Evolutionary conservation across 2,888 invertebrate genomes (phyloP).

Genomic region (Mantis religiosa): DNA sequence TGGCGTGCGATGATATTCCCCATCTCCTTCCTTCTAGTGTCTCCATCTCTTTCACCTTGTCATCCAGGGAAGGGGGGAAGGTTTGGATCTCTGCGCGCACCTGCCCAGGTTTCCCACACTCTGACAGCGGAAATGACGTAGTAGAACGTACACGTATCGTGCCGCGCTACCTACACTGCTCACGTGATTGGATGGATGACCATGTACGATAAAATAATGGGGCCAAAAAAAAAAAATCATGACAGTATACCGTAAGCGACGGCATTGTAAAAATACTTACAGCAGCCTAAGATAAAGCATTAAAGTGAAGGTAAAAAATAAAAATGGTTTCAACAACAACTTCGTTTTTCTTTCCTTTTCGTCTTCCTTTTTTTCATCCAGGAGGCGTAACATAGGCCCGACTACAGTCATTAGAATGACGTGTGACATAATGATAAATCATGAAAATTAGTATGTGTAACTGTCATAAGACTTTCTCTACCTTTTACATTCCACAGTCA

Average conservation of each 20-base stretch:
- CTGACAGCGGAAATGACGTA: constrained; percentile 8
- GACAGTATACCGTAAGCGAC: neutral
- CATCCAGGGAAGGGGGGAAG: neutral
- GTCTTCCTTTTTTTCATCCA: neutral
- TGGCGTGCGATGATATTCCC: neutral
- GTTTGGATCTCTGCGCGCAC: neutral
- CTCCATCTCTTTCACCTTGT: neutral
- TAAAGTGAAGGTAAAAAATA: neutral
- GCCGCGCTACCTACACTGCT: neutral
- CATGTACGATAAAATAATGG: neutral
- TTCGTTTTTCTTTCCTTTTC: neutral
- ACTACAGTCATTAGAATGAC: neutral
- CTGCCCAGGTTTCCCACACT: constrained; percentile 10
- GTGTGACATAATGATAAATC: neutral
- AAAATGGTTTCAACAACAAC: neutral
- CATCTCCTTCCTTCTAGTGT: neutral
- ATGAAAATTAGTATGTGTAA: too few species aligned
- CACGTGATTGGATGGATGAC: neutral
- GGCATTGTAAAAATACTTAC: neutral
- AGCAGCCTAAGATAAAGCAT: neutral
- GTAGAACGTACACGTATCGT: neutral
- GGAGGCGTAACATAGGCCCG: neutral
- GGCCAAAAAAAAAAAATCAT: neutral
- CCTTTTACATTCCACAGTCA: too few species aligned
- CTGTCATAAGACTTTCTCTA: too few species aligned